Conservation (phyloP, 2,797 vertebrate genomes). For the Clarias platycephalus region DNA sequence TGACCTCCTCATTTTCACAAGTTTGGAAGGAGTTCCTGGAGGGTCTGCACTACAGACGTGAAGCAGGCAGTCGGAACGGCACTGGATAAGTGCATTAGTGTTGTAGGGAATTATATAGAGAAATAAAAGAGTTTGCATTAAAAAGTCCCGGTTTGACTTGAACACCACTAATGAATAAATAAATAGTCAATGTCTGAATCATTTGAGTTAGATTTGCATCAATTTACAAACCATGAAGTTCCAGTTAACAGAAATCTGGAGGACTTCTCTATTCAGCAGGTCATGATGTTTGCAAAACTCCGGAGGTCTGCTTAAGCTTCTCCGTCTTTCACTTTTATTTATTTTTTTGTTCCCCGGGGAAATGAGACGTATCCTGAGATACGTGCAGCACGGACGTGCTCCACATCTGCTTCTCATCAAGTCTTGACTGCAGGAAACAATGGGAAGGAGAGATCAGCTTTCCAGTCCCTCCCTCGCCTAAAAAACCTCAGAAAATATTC, state of each 20-base stretch:
- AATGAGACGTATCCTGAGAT: slow-evolving; percentile 61
- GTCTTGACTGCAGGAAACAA: slow-evolving; percentile 49
- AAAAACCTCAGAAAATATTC: not conserved
- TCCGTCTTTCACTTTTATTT: slow-evolving; percentile 43
- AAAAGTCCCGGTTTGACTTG: too few species aligned
- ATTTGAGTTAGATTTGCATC: not conserved
- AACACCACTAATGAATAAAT: too few species aligned
- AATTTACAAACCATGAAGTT: not conserved
- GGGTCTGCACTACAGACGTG: too few species aligned
- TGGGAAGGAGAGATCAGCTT: slow-evolving; percentile 28
- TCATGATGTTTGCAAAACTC: slow-evolving; percentile 54
- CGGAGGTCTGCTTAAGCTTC: slow-evolving; percentile 53
- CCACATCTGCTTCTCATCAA: slow-evolving; percentile 75
- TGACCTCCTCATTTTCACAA: too few species aligned
- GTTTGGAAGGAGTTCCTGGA: too few species aligned
- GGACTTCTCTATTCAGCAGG: not conserved
- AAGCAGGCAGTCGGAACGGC: too few species aligned
- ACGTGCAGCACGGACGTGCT: slow-evolving; percentile 55
- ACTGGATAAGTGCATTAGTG: too few species aligned
- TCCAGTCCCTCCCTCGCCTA: slow-evolving; percentile 27
- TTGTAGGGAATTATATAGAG: too few species aligned
- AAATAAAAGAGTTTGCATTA: too few species aligned
- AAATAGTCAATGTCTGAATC: not conserved
- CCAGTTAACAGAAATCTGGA: not conserved
- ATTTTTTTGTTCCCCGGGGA: slow-evolving; percentile 51